Evolutionary conservation across 2,888 invertebrate species (phyloP).

Genomic region (Cheilosia vulpina): DNA sequence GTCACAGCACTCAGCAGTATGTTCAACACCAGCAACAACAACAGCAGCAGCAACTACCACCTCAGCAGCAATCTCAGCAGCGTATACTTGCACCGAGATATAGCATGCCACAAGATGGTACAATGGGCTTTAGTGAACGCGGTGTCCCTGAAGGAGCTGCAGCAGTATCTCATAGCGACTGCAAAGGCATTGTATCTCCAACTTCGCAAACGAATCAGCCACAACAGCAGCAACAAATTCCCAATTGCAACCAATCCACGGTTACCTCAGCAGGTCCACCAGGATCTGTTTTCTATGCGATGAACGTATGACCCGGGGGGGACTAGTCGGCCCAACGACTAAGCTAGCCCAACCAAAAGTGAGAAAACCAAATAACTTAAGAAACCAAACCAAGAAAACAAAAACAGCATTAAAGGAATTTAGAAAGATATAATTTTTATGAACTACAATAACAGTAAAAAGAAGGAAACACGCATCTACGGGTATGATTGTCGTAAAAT

Average conservation of each 20-base stretch:
- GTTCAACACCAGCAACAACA: slow-evolving; percentile 78
- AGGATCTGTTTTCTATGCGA: slow-evolving; percentile 90
- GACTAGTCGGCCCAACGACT: slow-evolving; percentile 80
- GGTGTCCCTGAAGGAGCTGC: slow-evolving; percentile 91
- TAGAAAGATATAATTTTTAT: slow-evolving; percentile 46
- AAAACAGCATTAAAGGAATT: slow-evolving; percentile 63
- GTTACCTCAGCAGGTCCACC: slow-evolving; percentile 84
- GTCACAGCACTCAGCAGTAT: slow-evolving; percentile 79
- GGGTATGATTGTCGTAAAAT: slow-evolving; percentile 47
- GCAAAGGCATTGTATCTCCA: slow-evolving; percentile 80
- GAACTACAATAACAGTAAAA: slow-evolving; percentile 15
- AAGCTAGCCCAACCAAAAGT: slow-evolving; percentile 63
- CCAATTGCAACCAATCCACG: slow-evolving; percentile 82
- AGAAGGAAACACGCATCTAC: slow-evolving; percentile 31
- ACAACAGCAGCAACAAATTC: slow-evolving; percentile 78
- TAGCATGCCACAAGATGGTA: slow-evolving; percentile 79
- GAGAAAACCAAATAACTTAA: slow-evolving; percentile 64
- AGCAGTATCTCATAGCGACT: slow-evolving; percentile 84
- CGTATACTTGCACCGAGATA: slow-evolving; percentile 80
- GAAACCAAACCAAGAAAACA: slow-evolving; percentile 22
- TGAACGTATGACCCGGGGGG: slow-evolving; percentile 92
- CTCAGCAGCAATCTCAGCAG: slow-evolving; percentile 76
- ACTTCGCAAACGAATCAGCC: slow-evolving; percentile 74
- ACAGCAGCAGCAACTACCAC: slow-evolving; percentile 76
- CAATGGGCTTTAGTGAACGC: slow-evolving; percentile 85